Percentiles rank a stretch among this genome's conserved stretches.
Conservation (phyloP, 1,140 invertebrate species). For the Bicyclus anynana region DNA sequence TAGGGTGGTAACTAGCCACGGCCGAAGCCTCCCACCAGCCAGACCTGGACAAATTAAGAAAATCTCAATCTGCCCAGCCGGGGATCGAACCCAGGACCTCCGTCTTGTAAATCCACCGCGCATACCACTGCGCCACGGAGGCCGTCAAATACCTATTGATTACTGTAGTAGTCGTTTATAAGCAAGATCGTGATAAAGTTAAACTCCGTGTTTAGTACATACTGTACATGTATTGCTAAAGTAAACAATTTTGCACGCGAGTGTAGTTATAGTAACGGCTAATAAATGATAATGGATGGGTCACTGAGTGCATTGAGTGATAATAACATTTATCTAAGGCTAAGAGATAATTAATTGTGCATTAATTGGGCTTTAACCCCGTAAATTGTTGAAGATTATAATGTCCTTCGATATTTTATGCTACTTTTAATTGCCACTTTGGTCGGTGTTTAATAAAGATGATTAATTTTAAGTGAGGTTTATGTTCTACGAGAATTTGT, state of each 20-base stretch:
- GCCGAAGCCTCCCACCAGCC: too few species aligned
- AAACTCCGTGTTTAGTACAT: neutral
- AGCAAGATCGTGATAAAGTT: neutral
- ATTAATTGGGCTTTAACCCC: conserved; percentile 1
- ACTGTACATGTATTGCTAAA: neutral
- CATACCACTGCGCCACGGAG: too few species aligned
- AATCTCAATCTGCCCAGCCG: too few species aligned
- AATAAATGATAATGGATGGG: conserved; percentile 4
- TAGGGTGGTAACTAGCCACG: too few species aligned
- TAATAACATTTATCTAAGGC: neutral
- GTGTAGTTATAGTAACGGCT: neutral
- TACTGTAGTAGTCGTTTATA: too few species aligned
- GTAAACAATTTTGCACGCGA: neutral
- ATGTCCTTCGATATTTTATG: neutral
- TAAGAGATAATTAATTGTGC: neutral
- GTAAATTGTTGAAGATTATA: neutral
- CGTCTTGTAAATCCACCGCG: too few species aligned
- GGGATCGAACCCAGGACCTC: too few species aligned
- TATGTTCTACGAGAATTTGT: too few species aligned
- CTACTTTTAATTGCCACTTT: neutral
- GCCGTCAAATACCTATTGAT: too few species aligned
- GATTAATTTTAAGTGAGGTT: neutral
- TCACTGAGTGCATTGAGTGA: neutral
- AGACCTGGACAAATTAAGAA: too few species aligned
- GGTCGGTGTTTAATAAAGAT: neutral